phyloP scores from a whole-genome alignment of 2,797 vertebrate genomes.

The Artibeus lituratus region DNA sequence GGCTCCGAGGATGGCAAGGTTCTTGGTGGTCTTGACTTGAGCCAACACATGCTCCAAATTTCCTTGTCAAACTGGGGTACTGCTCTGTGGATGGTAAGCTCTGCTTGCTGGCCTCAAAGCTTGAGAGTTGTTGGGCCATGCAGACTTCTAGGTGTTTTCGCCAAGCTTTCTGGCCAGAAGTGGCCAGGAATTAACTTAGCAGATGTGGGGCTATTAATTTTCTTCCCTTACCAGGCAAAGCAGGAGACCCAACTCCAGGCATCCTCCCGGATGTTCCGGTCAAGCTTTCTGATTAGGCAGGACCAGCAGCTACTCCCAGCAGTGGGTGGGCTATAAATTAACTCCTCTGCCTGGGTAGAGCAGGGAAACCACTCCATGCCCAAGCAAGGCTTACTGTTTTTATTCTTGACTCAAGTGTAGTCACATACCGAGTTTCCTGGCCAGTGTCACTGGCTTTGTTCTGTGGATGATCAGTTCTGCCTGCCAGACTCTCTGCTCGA shows the following conservation, averaged over 20 bases:
- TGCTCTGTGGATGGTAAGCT: neutral
- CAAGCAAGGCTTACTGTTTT: neutral
- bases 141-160: neutral
- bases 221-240: neutral
- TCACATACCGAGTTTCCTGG: neutral
- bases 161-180: neutral
- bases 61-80: neutral
- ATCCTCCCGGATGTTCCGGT: neutral
- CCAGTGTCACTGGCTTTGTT: neutral
- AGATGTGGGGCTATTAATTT: neutral
- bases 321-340: neutral
- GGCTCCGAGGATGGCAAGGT: neutral
- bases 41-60: neutral
- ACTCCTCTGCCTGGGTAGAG: neutral
- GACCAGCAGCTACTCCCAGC: too few relatives aligned
- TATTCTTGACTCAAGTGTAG: neutral
- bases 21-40: neutral
- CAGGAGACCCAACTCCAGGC: neutral
- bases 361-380: neutral
- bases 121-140: fast-evolving
- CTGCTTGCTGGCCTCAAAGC: neutral
- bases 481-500: neutral
- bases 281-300: neutral
- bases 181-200: neutral
- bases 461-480: neutral